Conservation (phyloP, 2,113 vertebrate genomes). For the Ctenodactylus gundi region DNA sequence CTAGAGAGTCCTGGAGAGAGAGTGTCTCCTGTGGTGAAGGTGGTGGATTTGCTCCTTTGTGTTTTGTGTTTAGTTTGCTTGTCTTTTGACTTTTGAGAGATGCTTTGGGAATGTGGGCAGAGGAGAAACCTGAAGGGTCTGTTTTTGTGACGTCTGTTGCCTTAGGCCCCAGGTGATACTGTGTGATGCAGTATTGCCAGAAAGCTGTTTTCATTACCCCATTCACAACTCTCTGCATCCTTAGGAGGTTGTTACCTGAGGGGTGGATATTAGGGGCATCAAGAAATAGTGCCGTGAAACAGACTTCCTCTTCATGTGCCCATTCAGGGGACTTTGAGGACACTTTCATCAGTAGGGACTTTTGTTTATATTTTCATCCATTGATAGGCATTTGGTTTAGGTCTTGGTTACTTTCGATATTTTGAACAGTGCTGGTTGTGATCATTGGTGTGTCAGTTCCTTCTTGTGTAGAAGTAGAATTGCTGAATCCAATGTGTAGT, state of each 20-base stretch:
- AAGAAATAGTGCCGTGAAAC: not conserved
- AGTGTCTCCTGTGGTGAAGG: not conserved
- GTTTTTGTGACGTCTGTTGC: not conserved
- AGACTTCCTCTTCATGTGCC: not conserved
- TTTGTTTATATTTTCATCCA: not conserved
- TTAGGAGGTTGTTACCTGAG: not conserved
- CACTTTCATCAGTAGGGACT: not conserved
- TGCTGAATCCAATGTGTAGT: not conserved
- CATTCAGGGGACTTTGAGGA: not conserved
- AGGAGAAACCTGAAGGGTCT: not conserved
- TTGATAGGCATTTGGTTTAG: not conserved
- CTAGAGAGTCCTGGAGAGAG: too few relatives aligned
- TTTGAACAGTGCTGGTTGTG: not conserved
- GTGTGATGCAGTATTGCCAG: not conserved
- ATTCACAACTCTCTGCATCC: not conserved
- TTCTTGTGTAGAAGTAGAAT: not conserved
- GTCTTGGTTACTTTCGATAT: not conserved
- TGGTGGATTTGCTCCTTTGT: not conserved
- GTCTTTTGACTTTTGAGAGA: not conserved
- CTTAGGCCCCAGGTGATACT: not conserved
- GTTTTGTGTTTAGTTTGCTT: not conserved
- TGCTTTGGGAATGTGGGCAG: not conserved
- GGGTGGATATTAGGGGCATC: not conserved
- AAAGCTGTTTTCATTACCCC: not conserved
- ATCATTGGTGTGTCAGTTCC: not conserved